Conservation (phyloP, 2,113 vertebrate genomes). For the Benitochromis conjunctus region DNA sequence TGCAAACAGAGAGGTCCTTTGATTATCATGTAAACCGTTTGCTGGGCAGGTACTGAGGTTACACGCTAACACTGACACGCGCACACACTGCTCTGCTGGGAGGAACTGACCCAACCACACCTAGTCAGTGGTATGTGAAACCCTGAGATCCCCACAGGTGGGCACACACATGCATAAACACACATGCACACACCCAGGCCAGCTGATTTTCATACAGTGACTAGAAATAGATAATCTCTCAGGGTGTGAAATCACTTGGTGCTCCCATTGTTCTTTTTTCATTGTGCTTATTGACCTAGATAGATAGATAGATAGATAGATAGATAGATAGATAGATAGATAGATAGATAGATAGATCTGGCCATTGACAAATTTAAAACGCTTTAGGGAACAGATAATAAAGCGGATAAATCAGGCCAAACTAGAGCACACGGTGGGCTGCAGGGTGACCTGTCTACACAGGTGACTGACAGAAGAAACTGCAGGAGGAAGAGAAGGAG, state of each 20-base stretch:
- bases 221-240: slow-evolving; percentile 43
- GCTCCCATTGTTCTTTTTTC: slow-evolving; percentile 19
- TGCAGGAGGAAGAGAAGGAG: background rate
- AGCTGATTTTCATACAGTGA: slow-evolving; percentile 31
- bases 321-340: slow-evolving; percentile 24
- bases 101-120: slow-evolving; percentile 3
- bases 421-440: slow-evolving; percentile 7
- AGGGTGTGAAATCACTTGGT: slow-evolving; percentile 19
- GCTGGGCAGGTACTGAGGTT: background rate
- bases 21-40: background rate
- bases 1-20: background rate
- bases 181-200: background rate
- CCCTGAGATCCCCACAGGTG: background rate
- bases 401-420: slow-evolving; percentile 51
- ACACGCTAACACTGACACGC: background rate
- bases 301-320: slow-evolving; percentile 29
- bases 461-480: slow-evolving; percentile 3
- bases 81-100: background rate
- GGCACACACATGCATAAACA: background rate
- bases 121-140: background rate
- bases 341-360: slow-evolving; percentile 31
- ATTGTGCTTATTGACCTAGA: slow-evolving; percentile 26
- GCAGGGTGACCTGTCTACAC: slow-evolving; percentile 12
- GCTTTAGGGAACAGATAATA: slow-evolving; percentile 58
- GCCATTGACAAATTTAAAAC: slow-evolving; percentile 60